These are phyloP conservation scores for Machimus rusticus DNA, from an alignment of 2,888 invertebrate genomes.

Conservation along the genomic window DNA sequence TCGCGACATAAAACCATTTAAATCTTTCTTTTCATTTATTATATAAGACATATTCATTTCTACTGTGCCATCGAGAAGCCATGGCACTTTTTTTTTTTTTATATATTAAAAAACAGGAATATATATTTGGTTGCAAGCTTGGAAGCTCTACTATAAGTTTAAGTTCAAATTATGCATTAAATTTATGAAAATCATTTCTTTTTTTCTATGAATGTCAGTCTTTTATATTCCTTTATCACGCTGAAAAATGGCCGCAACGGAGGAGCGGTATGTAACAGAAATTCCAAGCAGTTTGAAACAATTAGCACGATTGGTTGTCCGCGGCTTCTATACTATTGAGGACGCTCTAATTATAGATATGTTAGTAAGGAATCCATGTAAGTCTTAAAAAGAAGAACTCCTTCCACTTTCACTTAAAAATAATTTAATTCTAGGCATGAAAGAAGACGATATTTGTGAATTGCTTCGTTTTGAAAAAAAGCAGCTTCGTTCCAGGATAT, in stretches of 20 bases:
- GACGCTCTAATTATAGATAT: constrained; percentile 95
- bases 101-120: no score
- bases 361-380: constrained; percentile 93
- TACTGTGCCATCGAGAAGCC: no score
- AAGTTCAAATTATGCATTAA: no score
- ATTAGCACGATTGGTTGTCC: constrained; percentile 86
- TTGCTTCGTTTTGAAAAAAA: constrained; percentile 92
- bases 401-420: not conserved
- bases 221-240: not conserved
- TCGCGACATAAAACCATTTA: no score
- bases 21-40: no score
- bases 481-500: constrained; percentile 87
- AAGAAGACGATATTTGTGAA: constrained; percentile 90
- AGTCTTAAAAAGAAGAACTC: constrained; percentile 48
- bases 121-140: no score
- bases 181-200: no score
- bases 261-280: constrained; percentile 84
- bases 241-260: constrained; percentile 63
- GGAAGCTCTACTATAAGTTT: no score
- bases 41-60: no score
- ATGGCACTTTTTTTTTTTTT: no score
- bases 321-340: constrained; percentile 94
- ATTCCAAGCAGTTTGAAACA: constrained; percentile 94
- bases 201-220: not conserved
- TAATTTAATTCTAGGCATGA: constrained; percentile 69